These are phyloP conservation scores for Frankliniella fusca DNA, from an alignment of 2,888 invertebrate species.

Conservation along the genomic window DNA sequence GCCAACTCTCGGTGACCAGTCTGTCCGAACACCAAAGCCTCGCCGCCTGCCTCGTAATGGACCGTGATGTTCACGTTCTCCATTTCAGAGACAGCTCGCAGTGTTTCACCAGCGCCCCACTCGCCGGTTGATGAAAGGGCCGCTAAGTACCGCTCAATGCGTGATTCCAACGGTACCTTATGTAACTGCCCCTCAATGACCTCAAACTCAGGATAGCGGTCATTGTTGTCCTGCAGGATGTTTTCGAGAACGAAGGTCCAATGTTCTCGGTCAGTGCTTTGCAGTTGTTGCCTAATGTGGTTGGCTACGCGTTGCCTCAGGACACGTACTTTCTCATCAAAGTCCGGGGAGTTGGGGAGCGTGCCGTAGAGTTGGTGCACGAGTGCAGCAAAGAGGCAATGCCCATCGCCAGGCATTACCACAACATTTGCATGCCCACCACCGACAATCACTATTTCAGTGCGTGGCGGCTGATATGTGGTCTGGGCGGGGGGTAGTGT, in stretches of 20 bases:
- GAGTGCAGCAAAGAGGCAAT: not conserved
- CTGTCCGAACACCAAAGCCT: not conserved
- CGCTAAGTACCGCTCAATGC: too few species aligned
- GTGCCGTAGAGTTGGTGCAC: not conserved
- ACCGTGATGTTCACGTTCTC: not conserved
- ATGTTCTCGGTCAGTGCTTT: not conserved
- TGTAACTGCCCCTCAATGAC: not conserved
- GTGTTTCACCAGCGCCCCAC: not conserved
- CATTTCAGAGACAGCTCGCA: not conserved
- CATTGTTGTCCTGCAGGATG: not conserved
- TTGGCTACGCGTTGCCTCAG: not conserved
- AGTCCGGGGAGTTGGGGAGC: not conserved
- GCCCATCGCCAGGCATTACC: not conserved
- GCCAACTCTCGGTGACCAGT: not conserved
- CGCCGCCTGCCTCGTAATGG: not conserved
- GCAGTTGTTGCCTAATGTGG: not conserved
- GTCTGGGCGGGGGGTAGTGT: not conserved
- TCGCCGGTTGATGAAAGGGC: not conserved
- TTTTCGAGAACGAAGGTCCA: not conserved
- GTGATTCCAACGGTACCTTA: too few species aligned
- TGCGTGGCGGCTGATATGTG: not conserved
- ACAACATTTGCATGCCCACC: not conserved
- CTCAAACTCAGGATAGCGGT: not conserved
- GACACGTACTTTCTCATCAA: not conserved
- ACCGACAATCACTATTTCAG: not conserved